phyloP scores from a whole-genome alignment of 2,113 vertebrate genomes.

The Mus spicilegus region DNA sequence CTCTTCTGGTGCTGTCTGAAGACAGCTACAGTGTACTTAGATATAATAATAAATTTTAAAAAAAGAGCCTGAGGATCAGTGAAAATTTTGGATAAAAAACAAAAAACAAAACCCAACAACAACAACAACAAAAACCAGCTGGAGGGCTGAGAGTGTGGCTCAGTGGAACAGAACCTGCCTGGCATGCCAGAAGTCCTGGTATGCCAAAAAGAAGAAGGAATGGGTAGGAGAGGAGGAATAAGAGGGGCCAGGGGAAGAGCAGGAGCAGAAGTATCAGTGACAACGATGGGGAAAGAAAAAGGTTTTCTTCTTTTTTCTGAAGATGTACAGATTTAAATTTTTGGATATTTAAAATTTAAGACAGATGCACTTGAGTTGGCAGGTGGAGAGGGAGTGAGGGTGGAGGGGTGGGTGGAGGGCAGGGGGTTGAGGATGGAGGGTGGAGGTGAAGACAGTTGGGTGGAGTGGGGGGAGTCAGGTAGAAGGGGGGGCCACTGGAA shows the following conservation, averaged over 20 bases:
- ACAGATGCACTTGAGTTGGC: not conserved
- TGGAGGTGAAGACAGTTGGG: not conserved
- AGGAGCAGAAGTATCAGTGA: not conserved
- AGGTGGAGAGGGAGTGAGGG: too few relatives aligned
- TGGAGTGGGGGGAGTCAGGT: too few relatives aligned
- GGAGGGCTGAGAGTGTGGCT: not conserved
- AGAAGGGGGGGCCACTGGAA: not conserved
- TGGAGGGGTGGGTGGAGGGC: not conserved
- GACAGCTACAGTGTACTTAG: too few relatives aligned
- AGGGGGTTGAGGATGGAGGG: not conserved
- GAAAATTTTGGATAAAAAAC: too few relatives aligned
- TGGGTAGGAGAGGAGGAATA: not conserved
- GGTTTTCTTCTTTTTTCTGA: not conserved
- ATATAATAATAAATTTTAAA: too few relatives aligned
- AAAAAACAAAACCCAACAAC: too few relatives aligned
- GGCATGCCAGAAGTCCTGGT: not conserved
- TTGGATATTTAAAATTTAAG: not conserved
- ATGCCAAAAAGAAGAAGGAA: not conserved
- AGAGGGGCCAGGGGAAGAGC: not conserved
- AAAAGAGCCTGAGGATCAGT: too few relatives aligned
- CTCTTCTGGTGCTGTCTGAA: too few relatives aligned
- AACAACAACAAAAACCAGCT: too few relatives aligned
- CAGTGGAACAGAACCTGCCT: not conserved
- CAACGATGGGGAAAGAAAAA: not conserved
- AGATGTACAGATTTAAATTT: not conserved